Evolutionary conservation across 1,140 invertebrate species (phyloP), one percentile per base, ranked within the genome.

Genomic region (Papilio polytes): DNA sequence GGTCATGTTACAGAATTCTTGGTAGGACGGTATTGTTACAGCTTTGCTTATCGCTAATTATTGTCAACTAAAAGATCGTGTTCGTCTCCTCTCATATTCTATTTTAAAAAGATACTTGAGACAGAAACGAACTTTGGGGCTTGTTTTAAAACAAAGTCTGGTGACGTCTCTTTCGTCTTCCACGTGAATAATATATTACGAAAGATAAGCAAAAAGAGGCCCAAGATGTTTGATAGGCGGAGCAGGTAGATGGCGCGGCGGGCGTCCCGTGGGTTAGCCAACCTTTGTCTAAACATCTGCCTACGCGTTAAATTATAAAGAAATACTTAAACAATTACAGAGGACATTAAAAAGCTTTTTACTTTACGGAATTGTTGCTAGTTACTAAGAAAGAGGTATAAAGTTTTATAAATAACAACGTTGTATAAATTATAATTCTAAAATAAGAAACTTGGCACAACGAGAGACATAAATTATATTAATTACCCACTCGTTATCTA

Each of bases 171-270:
- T 88, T 81, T 86, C 80, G 78, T 85, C 81, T 86, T 85, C 84
- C 80, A 86, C 80, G 80, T 81, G 83, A 86, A 85, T 86, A 86
- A 88, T 82, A 84, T 86, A 89, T 86, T 87, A 85, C 84, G 78
- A 81, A 83, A 88, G 89, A 89, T 90, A 89, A 88, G 84, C 83
- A 84, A 86, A 83, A 90, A 89, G 86, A 90, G 89, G 82, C 81
- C 83, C 83, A 84, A 84, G 87, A 90, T 89, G 80, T 83, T 80
- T 84, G 87, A 91, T 92, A 91, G 86, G 82, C 81, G 51, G 84
- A 80, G 85, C 87, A 92, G 89, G 88, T 88, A 90, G 84, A 77
- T 79, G 48, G 74, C 80, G 76, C 81, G 36, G 46, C 80, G 63
- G 78, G 81, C 83, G 77, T 72, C 84, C 84, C 84, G 83, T 83